Evolutionary conservation across 2,888 invertebrate species (phyloP).

Genomic region (Drosophila tripunctata): DNA sequence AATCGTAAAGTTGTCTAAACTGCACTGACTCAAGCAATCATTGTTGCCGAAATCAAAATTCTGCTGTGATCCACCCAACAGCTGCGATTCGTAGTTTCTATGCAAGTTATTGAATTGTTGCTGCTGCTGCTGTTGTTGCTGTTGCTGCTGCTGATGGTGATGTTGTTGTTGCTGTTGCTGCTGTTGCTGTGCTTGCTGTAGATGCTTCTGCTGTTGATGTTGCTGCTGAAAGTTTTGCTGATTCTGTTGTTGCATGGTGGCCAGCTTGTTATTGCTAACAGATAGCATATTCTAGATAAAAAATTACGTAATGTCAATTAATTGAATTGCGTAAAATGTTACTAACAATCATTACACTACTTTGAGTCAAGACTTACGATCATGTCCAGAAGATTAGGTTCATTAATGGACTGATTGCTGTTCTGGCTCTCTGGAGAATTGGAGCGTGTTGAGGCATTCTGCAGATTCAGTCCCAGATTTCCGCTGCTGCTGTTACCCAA

Average conservation of each 20-base stretch:
- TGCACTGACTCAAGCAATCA: constrained; percentile 53
- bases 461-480: constrained; percentile 58
- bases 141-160: constrained; percentile 51
- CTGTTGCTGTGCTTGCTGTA: constrained; percentile 22
- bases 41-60: constrained; percentile 65
- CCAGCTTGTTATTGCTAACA: constrained; percentile 69
- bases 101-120: constrained; percentile 61
- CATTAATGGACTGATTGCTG: constrained; percentile 81
- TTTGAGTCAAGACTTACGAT: constrained; percentile 77
- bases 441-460: constrained; percentile 81
- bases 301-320: neutral
- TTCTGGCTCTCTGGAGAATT: constrained; percentile 84
- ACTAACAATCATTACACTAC: no score
- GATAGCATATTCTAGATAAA: constrained; percentile 77
- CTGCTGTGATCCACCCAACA: constrained; percentile 51
- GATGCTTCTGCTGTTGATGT: constrained; percentile 32
- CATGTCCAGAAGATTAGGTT: constrained; percentile 82
- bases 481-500: constrained; percentile 50
- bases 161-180: constrained; percentile 39
- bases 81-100: constrained; percentile 55
- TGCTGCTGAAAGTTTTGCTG: constrained; percentile 53
- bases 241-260: constrained; percentile 66
- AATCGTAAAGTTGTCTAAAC: constrained; percentile 62
- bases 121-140: constrained; percentile 41
- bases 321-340: neutral